Percentiles rank a stretch among this genome's conserved stretches.
These are phyloP conservation scores for Macroramphosus scolopax DNA, from an alignment of 2,797 vertebrate species.

Conservation along the genomic window DNA sequence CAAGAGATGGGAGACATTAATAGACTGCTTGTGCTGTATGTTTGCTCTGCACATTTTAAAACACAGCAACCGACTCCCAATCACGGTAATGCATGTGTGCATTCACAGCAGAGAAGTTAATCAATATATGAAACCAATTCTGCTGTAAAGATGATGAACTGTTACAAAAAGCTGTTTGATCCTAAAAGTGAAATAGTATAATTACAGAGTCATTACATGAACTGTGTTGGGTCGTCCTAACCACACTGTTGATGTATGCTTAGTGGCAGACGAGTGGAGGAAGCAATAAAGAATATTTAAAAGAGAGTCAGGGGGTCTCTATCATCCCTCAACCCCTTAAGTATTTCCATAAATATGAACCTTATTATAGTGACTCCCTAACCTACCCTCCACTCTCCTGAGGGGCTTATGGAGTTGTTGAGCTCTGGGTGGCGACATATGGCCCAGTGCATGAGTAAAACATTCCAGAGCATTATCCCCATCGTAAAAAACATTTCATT, in stretches of 20 bases:
- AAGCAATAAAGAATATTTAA: constrained; percentile 9
- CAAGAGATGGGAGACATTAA: constrained; percentile 9
- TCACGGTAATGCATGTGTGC: too few species aligned
- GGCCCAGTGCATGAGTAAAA: constrained; percentile 18
- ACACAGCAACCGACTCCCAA: too few species aligned
- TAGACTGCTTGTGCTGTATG: too few species aligned
- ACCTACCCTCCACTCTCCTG: constrained; percentile 12
- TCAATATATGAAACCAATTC: too few species aligned
- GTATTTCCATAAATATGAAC: constrained; percentile 12
- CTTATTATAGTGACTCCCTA: constrained; percentile 14
- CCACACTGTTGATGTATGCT: constrained; percentile 1
- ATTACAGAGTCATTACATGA: constrained; percentile 12
- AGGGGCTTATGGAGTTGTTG: constrained; percentile 4
- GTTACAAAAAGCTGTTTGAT: constrained; percentile 9
- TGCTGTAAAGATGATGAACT: not conserved
- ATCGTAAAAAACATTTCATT: constrained; percentile 7
- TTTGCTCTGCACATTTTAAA: too few species aligned
- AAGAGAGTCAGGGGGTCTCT: constrained; percentile 6
- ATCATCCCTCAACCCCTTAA: constrained; percentile 10
- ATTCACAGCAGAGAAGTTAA: too few species aligned
- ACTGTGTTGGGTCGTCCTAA: constrained; percentile 4
- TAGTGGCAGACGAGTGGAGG: not conserved
- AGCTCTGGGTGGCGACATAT: constrained; percentile 11
- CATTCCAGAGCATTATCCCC: constrained; percentile 9
- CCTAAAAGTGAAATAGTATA: constrained; percentile 5